phyloP scores from a whole-genome alignment of 2,888 invertebrate genomes.

The Cryptocheilus praepositus region DNA sequence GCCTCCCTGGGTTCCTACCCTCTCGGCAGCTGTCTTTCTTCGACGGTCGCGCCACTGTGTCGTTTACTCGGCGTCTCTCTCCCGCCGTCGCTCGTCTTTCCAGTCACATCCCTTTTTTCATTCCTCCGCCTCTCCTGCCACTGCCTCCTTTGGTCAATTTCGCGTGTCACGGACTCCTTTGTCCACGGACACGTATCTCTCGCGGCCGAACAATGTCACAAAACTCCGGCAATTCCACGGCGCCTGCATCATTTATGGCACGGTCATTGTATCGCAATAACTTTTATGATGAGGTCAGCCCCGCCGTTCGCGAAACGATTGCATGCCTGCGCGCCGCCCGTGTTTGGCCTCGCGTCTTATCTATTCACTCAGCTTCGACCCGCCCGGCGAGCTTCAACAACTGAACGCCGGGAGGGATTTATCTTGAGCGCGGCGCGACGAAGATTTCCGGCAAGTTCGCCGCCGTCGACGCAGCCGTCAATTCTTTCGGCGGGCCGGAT shows the following conservation, averaged over 20 bases:
- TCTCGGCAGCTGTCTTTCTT: conserved; percentile 11
- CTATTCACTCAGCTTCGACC: background rate
- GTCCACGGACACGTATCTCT: conserved; percentile 34
- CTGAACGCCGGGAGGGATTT: background rate
- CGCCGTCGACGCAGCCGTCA: too few species aligned
- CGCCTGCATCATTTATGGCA: conserved; percentile 53
- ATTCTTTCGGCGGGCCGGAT: too few species aligned
- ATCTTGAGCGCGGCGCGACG: background rate
- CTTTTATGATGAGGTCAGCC: conserved; percentile 51
- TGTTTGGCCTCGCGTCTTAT: too few species aligned
- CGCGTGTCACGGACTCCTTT: conserved; percentile 54
- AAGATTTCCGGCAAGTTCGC: too few species aligned
- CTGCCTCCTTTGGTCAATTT: conserved; percentile 50
- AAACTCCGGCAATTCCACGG: conserved; percentile 52
- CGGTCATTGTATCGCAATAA: conserved; percentile 57
- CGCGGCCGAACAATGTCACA: conserved; percentile 49
- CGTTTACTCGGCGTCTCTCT: conserved; percentile 15
- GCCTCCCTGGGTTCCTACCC: conserved; percentile 12
- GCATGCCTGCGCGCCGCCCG: conserved; percentile 4
- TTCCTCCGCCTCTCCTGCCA: background rate
- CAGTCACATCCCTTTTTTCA: conserved; percentile 4
- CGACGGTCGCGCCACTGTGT: conserved; percentile 25
- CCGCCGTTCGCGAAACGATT: conserved; percentile 31
- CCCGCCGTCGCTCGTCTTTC: conserved; percentile 12
- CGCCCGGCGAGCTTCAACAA: background rate